These are phyloP conservation scores for Itoplectis maculator DNA, from an alignment of 2,888 invertebrate genomes.

Conservation along the genomic window DNA sequence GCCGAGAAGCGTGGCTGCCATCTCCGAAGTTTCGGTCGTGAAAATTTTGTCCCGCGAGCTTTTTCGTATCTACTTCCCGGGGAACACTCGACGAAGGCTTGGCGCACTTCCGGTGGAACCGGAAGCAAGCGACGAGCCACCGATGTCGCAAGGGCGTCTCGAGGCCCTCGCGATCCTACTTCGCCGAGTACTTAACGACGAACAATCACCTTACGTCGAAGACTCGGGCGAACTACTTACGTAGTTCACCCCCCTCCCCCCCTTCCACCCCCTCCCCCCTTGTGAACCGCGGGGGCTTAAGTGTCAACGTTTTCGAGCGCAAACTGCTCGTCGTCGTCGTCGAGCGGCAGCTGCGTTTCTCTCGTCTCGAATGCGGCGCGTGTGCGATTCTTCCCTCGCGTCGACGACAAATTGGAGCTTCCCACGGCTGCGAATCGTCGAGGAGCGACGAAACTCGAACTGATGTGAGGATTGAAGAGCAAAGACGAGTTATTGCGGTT, in stretches of 20 bases:
- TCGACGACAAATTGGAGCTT: constrained; percentile 55
- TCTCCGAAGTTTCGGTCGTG: neutral
- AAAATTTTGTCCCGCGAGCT: constrained; percentile 31
- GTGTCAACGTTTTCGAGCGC: constrained; percentile 45
- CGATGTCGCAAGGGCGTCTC: neutral
- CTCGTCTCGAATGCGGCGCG: no score
- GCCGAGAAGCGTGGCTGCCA: neutral
- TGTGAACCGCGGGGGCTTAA: constrained; percentile 28
- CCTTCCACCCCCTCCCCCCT: no score
- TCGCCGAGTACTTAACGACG: constrained; percentile 71
- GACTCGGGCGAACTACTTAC: constrained; percentile 63
- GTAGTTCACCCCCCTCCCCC: constrained; percentile 39
- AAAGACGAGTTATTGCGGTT: constrained; percentile 35
- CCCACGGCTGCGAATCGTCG: constrained; percentile 4
- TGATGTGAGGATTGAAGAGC: no score
- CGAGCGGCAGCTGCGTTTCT: no score
- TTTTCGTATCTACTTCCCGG: neutral
- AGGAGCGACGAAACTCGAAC: no score
- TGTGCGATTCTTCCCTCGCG: no score
- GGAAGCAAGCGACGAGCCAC: no score
- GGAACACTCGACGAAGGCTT: neutral
- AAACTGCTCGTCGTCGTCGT: constrained; percentile 11
- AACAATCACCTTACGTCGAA: constrained; percentile 70
- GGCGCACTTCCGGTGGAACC: no score
- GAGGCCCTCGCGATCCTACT: constrained; percentile 35